Evolutionary conservation across 2,797 vertebrate species (phyloP).

Genomic region (Poeciliopsis paucimaculata): DNA sequence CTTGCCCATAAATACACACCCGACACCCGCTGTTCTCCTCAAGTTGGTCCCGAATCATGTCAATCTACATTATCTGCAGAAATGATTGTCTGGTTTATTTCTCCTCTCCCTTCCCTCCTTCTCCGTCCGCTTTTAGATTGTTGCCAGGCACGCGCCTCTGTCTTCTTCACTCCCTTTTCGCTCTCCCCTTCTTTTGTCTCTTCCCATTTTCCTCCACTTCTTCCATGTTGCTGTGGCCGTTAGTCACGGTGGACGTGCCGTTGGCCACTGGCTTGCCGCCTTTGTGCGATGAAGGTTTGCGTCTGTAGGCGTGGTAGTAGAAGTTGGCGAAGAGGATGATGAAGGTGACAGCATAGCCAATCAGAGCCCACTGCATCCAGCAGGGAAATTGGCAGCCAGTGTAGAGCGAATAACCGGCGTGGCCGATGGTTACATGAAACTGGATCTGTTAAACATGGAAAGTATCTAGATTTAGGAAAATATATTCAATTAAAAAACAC

Average conservation of each 20-base stretch:
- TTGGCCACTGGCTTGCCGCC: conserved; percentile 83
- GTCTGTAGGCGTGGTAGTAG: conserved; percentile 94
- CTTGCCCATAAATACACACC: conserved; percentile 58
- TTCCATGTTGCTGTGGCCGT: conserved; percentile 86
- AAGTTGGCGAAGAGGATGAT: conserved; percentile 98
- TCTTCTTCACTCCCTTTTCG: conserved; percentile 87
- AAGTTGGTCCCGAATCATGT: conserved; percentile 63
- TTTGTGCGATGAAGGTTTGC: conserved; percentile 83
- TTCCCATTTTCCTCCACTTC: conserved; percentile 87
- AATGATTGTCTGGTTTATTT: conserved; percentile 35
- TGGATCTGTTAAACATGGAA: conserved; percentile 85
- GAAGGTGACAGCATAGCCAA: conserved; percentile 94
- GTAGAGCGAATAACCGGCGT: conserved; percentile 95
- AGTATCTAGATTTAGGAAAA: neutral
- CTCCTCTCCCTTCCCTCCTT: conserved; percentile 30
- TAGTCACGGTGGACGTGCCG: conserved; percentile 79
- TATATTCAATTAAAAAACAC: neutral
- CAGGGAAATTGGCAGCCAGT: conserved; percentile 95
- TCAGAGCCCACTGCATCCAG: conserved; percentile 99
- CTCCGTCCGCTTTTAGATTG: conserved; percentile 73
- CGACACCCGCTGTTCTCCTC: conserved; percentile 49
- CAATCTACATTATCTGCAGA: conserved; percentile 50
- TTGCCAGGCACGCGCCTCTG: conserved; percentile 56
- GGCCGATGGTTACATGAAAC: conserved; percentile 97
- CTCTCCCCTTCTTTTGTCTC: conserved; percentile 88